Evolutionary conservation across 2,888 invertebrate species (phyloP).

Genomic region (Romanomermis culicivorax): DNA sequence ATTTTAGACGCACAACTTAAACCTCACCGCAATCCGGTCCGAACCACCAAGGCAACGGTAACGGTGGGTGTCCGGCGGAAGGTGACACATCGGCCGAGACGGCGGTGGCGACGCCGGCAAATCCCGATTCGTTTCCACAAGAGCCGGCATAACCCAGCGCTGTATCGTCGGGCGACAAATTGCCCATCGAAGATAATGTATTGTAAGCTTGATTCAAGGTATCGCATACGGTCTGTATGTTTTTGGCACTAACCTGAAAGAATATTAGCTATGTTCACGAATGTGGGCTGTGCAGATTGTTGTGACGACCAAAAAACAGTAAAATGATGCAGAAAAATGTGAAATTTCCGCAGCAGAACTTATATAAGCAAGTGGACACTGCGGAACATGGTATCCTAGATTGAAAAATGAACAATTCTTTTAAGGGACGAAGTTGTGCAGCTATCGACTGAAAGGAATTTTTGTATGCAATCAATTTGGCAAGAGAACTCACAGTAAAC

Average conservation of each 20-base stretch:
- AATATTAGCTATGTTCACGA: no score
- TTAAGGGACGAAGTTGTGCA: no score
- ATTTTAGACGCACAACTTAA: background rate
- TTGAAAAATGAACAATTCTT: no score
- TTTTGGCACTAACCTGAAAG: constrained; percentile 8
- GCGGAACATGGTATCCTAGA: no score
- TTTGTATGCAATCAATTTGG: no score
- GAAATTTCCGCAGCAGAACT: no score
- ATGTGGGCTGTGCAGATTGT: no score
- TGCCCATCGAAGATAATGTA: background rate
- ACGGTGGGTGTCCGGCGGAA: constrained; percentile 29
- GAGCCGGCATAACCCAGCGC: background rate
- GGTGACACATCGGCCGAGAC: constrained; percentile 45
- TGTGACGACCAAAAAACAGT: background rate
- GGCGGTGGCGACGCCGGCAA: constrained; percentile 50
- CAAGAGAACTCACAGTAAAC: no score
- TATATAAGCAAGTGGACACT: no score
- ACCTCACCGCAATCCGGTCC: constrained; percentile 13
- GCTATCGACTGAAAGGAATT: no score
- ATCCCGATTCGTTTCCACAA: background rate
- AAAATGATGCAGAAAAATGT: no score
- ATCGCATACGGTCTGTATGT: constrained; percentile 3
- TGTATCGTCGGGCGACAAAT: background rate
- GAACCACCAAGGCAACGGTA: constrained; percentile 17
- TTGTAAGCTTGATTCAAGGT: background rate